Percentiles rank a stretch among this genome's conserved stretches.
Evolutionary conservation across 2,888 invertebrate species (phyloP).

Genomic region (Cephus sareptanus): DNA sequence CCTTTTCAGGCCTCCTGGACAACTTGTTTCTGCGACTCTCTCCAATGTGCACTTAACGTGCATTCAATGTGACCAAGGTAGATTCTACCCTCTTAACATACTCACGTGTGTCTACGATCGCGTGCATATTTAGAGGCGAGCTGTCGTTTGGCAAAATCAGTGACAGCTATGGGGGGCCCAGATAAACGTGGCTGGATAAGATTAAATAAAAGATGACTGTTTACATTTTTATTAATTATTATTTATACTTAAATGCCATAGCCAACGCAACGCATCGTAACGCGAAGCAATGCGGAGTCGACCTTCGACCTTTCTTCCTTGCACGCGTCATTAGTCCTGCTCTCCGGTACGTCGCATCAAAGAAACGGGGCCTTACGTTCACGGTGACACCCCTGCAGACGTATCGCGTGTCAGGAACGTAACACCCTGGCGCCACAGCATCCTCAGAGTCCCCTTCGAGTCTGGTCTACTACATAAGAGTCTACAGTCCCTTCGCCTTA

Average conservation of each 20-base stretch:
- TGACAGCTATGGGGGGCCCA: background rate
- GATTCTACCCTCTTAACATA: background rate
- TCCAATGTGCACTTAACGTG: background rate
- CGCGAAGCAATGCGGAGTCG: conserved; percentile 50
- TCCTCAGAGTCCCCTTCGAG: conserved; percentile 42
- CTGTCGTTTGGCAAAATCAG: background rate
- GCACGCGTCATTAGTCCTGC: conserved; percentile 47
- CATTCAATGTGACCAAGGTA: background rate
- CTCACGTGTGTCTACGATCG: background rate
- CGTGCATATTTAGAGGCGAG: background rate
- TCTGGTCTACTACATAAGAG: conserved; percentile 25
- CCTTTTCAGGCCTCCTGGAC: conserved; percentile 11
- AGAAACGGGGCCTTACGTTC: conserved; percentile 10
- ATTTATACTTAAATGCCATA: background rate
- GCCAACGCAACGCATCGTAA: background rate
- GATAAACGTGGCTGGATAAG: too few species aligned
- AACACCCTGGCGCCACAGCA: conserved; percentile 60
- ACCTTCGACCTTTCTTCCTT: conserved; percentile 39
- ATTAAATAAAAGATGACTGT: background rate
- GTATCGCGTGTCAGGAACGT: conserved; percentile 60
- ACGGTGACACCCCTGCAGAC: conserved; percentile 52
- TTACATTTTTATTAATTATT: background rate
- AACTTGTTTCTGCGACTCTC: conserved; percentile 11
- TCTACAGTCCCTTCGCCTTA: conserved; percentile 32
- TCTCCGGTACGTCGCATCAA: background rate